Evolutionary conservation across 2,888 invertebrate species (phyloP), one percentile per base, ranked within the genome.

Genomic region (Drosophila borealis): DNA sequence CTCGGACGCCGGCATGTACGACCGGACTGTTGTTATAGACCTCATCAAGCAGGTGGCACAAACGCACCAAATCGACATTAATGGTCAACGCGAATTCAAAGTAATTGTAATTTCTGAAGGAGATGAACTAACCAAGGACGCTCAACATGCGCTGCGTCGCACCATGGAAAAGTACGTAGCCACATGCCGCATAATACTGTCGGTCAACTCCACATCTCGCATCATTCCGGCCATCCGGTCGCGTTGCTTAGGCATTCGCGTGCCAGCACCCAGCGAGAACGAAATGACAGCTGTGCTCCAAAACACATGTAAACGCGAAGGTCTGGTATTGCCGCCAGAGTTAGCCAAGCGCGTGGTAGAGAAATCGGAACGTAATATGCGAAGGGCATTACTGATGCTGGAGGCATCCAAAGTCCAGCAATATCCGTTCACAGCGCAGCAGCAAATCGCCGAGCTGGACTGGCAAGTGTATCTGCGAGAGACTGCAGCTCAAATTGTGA

Each of bases 81-180:
- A 93, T 55, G 96, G 97, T 0, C 98, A 98, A 91, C 94, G 96
- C 79, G 97, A 98, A 73, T 99, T 99, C 90, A 99, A 99, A 94
- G 98, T 99, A 44, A 96, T 99, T 14, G 95, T 99, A 10, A 92
- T 99, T 64, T 97, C 97, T 59, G 99, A 99, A 92, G 99, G 98
- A 0, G 99, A 99, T 91, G 95, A 96, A 70, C 93, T 99, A 42
- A 97, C 98, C 0, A 98, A 97, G 92, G 99, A 99, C 93, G 99
- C 99, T 0, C 99, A 99, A 91, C 99, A 99, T 92, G 99, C 99
- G 0, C 93, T 99, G 53, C 95, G 99, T 80, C 95, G 99, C 48
- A 99, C 99, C 0, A 99, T 99, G 99, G 99, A 99, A 92, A 99
- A 99, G 91, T 99, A 99, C 92, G 96, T 98, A 61, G 94, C 96